A percentile compares a stretch with the other conserved stretches of the same genome.
phyloP scores from a whole-genome alignment of 92 coral and sea anemone species.

The Umimayanthus chanpuru region DNA sequence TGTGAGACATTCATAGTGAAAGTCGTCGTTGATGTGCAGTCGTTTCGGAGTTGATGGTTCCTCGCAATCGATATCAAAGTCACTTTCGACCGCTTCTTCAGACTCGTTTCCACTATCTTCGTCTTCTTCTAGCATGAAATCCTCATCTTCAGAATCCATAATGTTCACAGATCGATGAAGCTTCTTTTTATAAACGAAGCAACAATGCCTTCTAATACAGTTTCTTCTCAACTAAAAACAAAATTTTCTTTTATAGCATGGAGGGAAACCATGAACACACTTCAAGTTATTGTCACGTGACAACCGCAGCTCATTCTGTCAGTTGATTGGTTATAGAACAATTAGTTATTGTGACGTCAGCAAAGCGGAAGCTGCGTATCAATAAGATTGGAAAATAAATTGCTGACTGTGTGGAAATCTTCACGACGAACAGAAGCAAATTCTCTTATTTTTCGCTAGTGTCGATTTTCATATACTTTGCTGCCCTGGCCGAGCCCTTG shows the following conservation, averaged over 20 bases:
- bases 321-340: slow-evolving; percentile 70
- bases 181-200: neutral
- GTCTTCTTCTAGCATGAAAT: slow-evolving; percentile 81
- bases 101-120: slow-evolving; percentile 77
- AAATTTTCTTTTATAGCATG: slow-evolving; percentile 58
- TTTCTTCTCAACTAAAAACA: slow-evolving; percentile 25
- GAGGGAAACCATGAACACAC: slow-evolving; percentile 78
- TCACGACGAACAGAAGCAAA: neutral
- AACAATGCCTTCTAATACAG: neutral
- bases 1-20: slow-evolving; percentile 94
- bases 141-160: slow-evolving; percentile 99
- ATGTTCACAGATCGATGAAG: neutral
- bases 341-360: slow-evolving; percentile 43
- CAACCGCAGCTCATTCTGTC: slow-evolving; percentile 23
- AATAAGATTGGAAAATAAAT: neutral
- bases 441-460: neutral
- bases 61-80: slow-evolving; percentile 92
- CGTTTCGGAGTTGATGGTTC: slow-evolving; percentile 89
- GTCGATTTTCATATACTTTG: neutral
- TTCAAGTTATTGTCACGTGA: slow-evolving; percentile 80
- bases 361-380: neutral
- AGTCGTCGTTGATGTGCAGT: slow-evolving; percentile 92
- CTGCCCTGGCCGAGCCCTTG: neutral
- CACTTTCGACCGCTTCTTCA: slow-evolving; percentile 88
- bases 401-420: neutral